A percentile compares a stretch with the other conserved stretches of the same genome.
These are phyloP conservation scores for Drosophila sp. DNA, from an alignment of 1,140 invertebrate species.

Conservation along the genomic window DNA sequence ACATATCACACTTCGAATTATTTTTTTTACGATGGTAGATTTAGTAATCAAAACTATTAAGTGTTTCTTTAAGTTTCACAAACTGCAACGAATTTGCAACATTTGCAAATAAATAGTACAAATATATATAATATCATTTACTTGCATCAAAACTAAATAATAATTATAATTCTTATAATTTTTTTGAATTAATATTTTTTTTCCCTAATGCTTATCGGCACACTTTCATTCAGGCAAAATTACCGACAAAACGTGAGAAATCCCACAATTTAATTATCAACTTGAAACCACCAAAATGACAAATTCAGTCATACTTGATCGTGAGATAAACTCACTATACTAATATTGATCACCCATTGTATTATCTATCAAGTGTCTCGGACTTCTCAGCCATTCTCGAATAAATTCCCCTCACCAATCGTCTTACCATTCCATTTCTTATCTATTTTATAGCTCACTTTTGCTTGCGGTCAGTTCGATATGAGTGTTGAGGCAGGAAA, in stretches of 20 bases:
- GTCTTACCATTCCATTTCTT: neutral
- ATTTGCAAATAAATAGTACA: no score
- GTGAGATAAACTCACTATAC: neutral
- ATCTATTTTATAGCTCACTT: neutral
- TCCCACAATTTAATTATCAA: conserved; percentile 36
- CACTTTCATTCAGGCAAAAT: conserved; percentile 4
- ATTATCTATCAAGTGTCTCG: conserved; percentile 9
- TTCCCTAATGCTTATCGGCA: neutral
- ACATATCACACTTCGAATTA: no score
- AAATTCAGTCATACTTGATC: neutral
- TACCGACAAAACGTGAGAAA: conserved; percentile 24
- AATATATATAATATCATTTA: no score
- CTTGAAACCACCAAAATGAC: neutral
- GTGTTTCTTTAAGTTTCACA: no score
- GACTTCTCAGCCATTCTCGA: neutral
- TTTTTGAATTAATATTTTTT: neutral
- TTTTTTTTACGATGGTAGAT: no score
- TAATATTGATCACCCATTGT: conserved; percentile 5
- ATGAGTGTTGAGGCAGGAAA: neutral
- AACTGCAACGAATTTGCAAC: no score
- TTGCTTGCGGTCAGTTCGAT: neutral
- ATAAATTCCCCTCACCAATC: no score
- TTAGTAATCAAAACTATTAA: no score
- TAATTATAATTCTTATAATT: no score
- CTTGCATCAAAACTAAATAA: no score